These are phyloP conservation scores for Pelodiscus sinensis DNA, from an alignment of 2,113 vertebrate genomes.

Conservation along the genomic window DNA sequence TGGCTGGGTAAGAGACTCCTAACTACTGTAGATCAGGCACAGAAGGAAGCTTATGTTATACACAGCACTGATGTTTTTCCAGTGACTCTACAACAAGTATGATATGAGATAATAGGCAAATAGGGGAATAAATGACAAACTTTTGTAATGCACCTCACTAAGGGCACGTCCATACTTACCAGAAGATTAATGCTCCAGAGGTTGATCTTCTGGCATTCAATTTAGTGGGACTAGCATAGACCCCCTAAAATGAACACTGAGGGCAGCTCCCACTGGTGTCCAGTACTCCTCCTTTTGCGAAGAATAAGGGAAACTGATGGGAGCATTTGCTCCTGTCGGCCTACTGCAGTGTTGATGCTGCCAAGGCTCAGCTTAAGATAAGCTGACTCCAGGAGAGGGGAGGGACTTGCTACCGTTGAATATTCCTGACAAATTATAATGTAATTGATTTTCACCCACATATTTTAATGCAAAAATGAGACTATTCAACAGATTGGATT, in stretches of 20 bases:
- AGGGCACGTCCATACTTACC: not conserved
- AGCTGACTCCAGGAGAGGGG: too few relatives aligned
- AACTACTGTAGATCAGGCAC: slow-evolving; percentile 17
- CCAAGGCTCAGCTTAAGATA: too few relatives aligned
- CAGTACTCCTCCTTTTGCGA: too few relatives aligned
- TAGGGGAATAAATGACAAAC: not conserved
- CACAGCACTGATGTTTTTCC: slow-evolving; percentile 1
- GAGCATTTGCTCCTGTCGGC: too few relatives aligned
- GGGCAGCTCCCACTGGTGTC: too few relatives aligned
- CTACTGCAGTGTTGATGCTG: too few relatives aligned
- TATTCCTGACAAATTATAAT: not conserved
- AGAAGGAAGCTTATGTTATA: slow-evolving; percentile 46
- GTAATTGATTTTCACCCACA: not conserved
- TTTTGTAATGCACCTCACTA: not conserved
- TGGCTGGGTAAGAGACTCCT: not conserved
- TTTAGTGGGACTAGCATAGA: too few relatives aligned
- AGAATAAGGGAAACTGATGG: too few relatives aligned
- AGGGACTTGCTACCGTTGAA: not conserved
- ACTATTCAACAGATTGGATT: not conserved
- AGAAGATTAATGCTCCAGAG: too few relatives aligned
- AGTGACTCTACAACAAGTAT: slow-evolving; percentile 11
- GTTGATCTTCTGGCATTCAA: too few relatives aligned
- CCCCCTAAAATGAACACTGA: too few relatives aligned
- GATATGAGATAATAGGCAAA: not conserved
- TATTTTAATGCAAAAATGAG: not conserved